A percentile compares a stretch with the other conserved stretches of the same genome.
Evolutionary conservation across 2,797 vertebrate species (phyloP).

Genomic region (Heterohyrax brucei): DNA sequence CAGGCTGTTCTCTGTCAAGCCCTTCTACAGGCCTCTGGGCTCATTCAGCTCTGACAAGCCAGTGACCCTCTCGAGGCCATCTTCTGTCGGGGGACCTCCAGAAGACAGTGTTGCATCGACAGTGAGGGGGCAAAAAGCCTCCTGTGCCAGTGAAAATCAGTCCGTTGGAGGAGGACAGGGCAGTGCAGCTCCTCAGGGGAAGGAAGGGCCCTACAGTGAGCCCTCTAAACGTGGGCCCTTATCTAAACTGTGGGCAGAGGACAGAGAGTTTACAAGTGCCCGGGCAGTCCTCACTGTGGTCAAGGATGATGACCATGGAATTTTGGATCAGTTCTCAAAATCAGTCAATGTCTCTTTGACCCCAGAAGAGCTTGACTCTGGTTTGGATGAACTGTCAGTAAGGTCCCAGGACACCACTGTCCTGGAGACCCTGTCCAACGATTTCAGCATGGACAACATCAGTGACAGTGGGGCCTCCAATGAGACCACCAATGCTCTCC

Average conservation of each 20-base stretch:
- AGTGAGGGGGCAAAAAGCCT: slow-evolving; percentile 89
- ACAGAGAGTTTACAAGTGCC: slow-evolving; percentile 95
- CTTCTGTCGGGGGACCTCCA: slow-evolving; percentile 74
- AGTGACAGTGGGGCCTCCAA: slow-evolving; percentile 96
- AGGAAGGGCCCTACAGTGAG: slow-evolving; percentile 82
- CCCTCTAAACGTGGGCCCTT: slow-evolving; percentile 84
- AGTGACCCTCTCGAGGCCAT: slow-evolving; percentile 83
- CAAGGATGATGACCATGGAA: slow-evolving; percentile 94
- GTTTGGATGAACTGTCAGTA: slow-evolving; percentile 96
- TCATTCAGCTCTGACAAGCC: slow-evolving; percentile 87
- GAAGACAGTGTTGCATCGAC: slow-evolving; percentile 77
- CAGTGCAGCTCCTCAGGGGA: slow-evolving; percentile 67
- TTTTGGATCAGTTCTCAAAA: slow-evolving; percentile 91
- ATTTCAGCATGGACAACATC: slow-evolving; percentile 97
- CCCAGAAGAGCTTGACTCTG: slow-evolving; percentile 97
- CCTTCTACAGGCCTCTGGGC: slow-evolving; percentile 94
- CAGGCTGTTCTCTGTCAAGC: slow-evolving; percentile 96
- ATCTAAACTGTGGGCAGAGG: slow-evolving; percentile 93
- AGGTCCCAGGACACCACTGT: slow-evolving; percentile 97
- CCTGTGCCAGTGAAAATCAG: slow-evolving; percentile 85
- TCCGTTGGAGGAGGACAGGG: slow-evolving; percentile 74
- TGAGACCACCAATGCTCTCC: slow-evolving; percentile 92
- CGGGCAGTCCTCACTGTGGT: slow-evolving; percentile 95
- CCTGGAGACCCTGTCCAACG: slow-evolving; percentile 94
- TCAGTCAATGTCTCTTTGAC: slow-evolving; percentile 91